Conservation (phyloP, 2,888 invertebrate genomes). For the Meganola albula region DNA sequence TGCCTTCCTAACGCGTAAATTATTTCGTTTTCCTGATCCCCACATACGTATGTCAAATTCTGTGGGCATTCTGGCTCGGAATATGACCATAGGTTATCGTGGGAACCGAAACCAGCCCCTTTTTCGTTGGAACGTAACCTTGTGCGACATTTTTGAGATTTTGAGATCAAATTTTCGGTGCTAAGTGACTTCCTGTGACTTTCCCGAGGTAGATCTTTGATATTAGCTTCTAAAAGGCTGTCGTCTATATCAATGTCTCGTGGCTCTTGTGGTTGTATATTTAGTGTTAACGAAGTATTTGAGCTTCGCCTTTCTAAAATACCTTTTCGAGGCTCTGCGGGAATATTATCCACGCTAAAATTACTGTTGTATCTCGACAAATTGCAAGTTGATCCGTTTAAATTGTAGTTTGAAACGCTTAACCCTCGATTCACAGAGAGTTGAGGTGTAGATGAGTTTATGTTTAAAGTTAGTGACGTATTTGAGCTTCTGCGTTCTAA, state of each 20-base stretch:
- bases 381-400: constrained; percentile 72
- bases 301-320: constrained; percentile 87
- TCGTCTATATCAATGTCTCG: constrained; percentile 69
- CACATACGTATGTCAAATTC: constrained; percentile 63
- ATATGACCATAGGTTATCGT: constrained; percentile 72
- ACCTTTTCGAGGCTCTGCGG: constrained; percentile 74
- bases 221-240: constrained; percentile 47
- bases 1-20: constrained; percentile 68
- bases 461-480: constrained; percentile 90
- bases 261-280: constrained; percentile 64
- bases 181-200: constrained; percentile 77
- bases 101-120: constrained; percentile 59
- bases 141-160: constrained; percentile 65
- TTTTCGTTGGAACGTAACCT: constrained; percentile 48
- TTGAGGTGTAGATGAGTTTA: constrained; percentile 66
- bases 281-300: constrained; percentile 88
- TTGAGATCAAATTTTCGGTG: constrained; percentile 78
- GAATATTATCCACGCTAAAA: constrained; percentile 60
- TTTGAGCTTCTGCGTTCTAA: constrained; percentile 93
- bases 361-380: constrained; percentile 70
- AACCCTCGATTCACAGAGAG: constrained; percentile 65
- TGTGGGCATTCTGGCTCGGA: constrained; percentile 56
- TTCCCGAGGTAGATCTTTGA: constrained; percentile 56
- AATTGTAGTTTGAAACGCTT: constrained; percentile 71
- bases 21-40: constrained; percentile 71